Conservation (phyloP, 1,140 invertebrate species). For the Drosophila paulistorum region DNA sequence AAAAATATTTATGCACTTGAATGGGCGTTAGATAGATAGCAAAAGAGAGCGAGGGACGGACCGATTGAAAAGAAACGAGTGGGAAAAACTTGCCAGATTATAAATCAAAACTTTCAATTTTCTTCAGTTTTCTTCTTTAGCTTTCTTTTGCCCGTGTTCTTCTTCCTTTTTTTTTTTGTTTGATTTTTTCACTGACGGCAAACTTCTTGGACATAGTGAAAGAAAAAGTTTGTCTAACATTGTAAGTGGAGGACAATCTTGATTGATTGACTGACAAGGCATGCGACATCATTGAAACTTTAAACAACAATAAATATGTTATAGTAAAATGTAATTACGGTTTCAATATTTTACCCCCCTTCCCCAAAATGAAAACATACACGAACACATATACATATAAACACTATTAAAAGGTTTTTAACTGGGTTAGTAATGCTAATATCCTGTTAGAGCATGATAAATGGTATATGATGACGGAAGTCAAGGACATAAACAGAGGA, state of each 20-base stretch:
- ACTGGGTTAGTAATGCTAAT: constrained; percentile 9
- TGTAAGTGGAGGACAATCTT: constrained; percentile 51
- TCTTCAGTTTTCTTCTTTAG: constrained; percentile 51
- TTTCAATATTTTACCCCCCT: constrained; percentile 24
- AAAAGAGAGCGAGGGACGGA: constrained; percentile 24
- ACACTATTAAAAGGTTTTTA: constrained; percentile 6
- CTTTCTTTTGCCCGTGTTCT: background rate
- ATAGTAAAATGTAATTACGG: constrained; percentile 62
- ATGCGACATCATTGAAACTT: constrained; percentile 51
- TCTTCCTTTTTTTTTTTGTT: constrained; percentile 7
- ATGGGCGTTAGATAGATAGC: constrained; percentile 66
- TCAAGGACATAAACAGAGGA: too few relatives aligned
- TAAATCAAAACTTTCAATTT: constrained; percentile 81
- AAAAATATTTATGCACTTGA: constrained; percentile 77
- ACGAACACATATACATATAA: background rate
- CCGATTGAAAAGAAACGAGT: constrained; percentile 33
- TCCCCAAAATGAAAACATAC: background rate
- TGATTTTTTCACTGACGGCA: constrained; percentile 59
- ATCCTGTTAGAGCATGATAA: background rate
- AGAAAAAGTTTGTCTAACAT: constrained; percentile 39
- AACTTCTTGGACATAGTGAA: constrained; percentile 41
- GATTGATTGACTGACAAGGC: constrained; percentile 69
- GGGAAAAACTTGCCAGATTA: constrained; percentile 70
- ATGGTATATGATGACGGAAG: background rate
- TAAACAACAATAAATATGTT: constrained; percentile 41